Percentiles rank a stretch among this genome's conserved stretches.
These are phyloP conservation scores for Brachionus calyciflorus DNA, from an alignment of 1,140 invertebrate genomes.

Conservation along the genomic window DNA sequence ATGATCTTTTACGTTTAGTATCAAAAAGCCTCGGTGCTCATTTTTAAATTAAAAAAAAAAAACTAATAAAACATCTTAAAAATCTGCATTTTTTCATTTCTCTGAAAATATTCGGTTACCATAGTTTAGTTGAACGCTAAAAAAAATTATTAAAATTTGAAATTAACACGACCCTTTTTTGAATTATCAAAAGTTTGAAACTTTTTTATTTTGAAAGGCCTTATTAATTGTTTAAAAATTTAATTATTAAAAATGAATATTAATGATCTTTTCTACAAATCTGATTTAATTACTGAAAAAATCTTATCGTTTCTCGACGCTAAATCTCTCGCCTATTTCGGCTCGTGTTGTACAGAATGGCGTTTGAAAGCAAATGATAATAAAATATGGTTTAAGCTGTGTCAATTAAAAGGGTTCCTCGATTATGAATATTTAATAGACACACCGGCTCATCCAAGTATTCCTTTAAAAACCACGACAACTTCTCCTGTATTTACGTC, in stretches of 20 bases:
- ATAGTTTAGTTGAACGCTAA: neutral
- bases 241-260: constrained; percentile 26
- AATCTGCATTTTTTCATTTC: no score
- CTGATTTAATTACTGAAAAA: constrained; percentile 16
- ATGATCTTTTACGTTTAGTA: neutral
- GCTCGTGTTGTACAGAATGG: neutral
- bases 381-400: constrained; percentile 14
- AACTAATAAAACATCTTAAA: constrained; percentile 29
- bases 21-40: neutral
- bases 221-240: neutral
- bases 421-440: constrained; percentile 15
- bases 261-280: neutral
- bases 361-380: neutral
- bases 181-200: no score
- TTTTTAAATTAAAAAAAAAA: constrained; percentile 8
- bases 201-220: neutral
- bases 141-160: no score
- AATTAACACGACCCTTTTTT: no score
- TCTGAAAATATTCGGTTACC: constrained; percentile 3
- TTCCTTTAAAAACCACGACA: neutral
- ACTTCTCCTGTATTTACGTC: constrained; percentile 1
- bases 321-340: constrained; percentile 31
- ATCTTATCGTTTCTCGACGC: constrained; percentile 31
- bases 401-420: neutral
- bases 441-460: neutral